phyloP scores from a whole-genome alignment of 2,797 vertebrate genomes.

The Numenius phaeopus region DNA sequence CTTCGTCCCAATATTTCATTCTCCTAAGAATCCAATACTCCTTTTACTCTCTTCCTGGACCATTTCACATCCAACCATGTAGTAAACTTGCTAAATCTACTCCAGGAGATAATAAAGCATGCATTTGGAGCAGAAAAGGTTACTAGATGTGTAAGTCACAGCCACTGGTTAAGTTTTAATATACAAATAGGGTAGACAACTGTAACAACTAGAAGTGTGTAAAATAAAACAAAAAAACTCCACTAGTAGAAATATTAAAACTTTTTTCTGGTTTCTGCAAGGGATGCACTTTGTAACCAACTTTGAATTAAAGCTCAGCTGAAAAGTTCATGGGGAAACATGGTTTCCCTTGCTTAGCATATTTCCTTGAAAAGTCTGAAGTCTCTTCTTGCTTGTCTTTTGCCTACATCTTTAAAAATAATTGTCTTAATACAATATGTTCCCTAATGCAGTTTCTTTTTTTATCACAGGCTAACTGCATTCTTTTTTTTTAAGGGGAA shows the following conservation, averaged over 20 bases:
- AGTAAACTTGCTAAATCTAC: background rate
- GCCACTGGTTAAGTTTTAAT: background rate
- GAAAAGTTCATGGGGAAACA: background rate
- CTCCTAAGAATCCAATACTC: background rate
- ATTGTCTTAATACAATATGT: background rate
- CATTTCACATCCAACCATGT: background rate
- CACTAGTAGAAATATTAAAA: background rate
- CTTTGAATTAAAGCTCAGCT: background rate
- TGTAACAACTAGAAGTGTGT: background rate
- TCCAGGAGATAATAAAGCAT: background rate
- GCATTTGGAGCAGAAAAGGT: background rate
- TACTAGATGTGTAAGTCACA: background rate
- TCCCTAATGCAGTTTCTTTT: conserved; percentile 8
- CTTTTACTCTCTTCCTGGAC: background rate
- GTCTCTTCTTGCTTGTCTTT: background rate
- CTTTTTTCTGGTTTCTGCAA: background rate
- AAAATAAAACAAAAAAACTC: background rate
- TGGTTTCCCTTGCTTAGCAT: background rate
- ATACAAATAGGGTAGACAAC: background rate
- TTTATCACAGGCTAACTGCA: background rate
- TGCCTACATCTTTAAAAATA: background rate
- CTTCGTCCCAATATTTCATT: background rate
- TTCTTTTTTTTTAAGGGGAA: background rate
- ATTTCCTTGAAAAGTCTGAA: background rate
- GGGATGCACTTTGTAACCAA: background rate